Base-by-base conservation (phyloP, 2,113 vertebrate species). In the Cryptoleucopteryx plumbea region DNA sequence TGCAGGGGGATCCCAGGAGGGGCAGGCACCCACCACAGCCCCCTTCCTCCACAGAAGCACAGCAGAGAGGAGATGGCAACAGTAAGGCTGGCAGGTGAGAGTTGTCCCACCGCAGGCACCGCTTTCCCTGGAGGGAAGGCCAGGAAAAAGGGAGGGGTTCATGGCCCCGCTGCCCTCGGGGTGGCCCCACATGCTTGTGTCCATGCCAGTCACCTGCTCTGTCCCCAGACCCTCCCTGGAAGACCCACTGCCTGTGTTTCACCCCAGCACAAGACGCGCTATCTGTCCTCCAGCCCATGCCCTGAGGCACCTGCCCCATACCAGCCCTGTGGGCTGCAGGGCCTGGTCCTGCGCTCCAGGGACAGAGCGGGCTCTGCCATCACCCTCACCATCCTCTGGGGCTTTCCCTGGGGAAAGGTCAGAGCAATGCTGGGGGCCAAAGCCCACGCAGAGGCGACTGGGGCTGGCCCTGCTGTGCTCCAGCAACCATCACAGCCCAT, bases 151-250 rank as follows among this genome's bases (percentile, higher is more conserved):
- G 48, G 38, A 43, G n/a, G 16, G 3, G 15, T 56, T 67, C 50
- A 45, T 0, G 1, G 21, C 27, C 52, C n/a, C 1, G 1, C 63
- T 68, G 63, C 52, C 21, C 21, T 56, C 0, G 0, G 21, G 21
- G 7, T 68, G 16, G 42, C 34, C 34, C n/a, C 2, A 4, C 16
- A 17, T 1, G 1, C 52, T 82, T 67, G 16, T 0, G 0, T 38
- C 29, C 17, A 16, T 17, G 43, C 53, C 1, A 1, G 13, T 68
- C 27, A 70, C 21, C n/a, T 1, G 2, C 43, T 66, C 40, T 58
- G 22, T 82, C 17, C 42, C 21, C 42, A 56, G 52, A 47, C 34
- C n/a, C n/a, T 70, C 29, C 29, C 22, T 59, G 22, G 66, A 48
- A 70, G 43, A 36, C 29, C n/a, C n/a, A 34, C n/a, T 40, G 11